These are phyloP conservation scores for Natator depressus DNA, from an alignment of 2,113 vertebrate species.

Conservation along the genomic window DNA sequence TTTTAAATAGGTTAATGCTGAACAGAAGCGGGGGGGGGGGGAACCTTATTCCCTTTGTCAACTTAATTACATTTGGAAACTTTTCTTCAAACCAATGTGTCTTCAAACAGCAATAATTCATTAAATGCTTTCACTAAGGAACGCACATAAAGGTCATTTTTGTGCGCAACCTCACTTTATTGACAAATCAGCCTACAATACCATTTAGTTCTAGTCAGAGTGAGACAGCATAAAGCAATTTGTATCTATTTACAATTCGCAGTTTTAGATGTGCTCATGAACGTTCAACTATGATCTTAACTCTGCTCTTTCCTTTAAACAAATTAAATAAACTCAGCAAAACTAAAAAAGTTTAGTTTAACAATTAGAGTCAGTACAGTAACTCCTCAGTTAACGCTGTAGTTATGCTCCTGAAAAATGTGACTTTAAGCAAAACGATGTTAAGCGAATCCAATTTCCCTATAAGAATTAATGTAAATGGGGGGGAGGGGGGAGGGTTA, in stretches of 20 bases:
- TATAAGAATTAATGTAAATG: too few relatives aligned
- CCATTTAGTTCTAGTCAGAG: constrained; percentile 23
- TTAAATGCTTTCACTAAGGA: constrained; percentile 61
- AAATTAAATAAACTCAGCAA: constrained; percentile 28
- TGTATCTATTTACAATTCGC: constrained; percentile 36
- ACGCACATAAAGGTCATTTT: constrained; percentile 45
- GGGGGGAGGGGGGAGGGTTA: too few relatives aligned
- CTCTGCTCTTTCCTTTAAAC: constrained; percentile 34
- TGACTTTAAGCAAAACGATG: too few relatives aligned
- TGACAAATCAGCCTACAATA: constrained; percentile 70
- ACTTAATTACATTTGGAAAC: constrained; percentile 45
- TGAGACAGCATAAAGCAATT: constrained; percentile 33
- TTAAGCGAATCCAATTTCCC: too few relatives aligned
- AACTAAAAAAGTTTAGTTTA: not conserved
- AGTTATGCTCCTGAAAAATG: too few relatives aligned
- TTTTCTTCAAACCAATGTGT: constrained; percentile 40
- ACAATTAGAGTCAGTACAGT: not conserved
- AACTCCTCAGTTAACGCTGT: too few relatives aligned
- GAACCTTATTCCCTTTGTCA: constrained; percentile 19
- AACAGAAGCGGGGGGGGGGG: not conserved
- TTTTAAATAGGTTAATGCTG: not conserved
- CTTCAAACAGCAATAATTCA: constrained; percentile 53
- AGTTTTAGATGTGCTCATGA: constrained; percentile 9
- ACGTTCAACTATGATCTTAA: constrained; percentile 15
- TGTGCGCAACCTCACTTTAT: constrained; percentile 71